Evolutionary conservation across 2,113 vertebrate genomes (phyloP).

Genomic region (Hylia prasina): DNA sequence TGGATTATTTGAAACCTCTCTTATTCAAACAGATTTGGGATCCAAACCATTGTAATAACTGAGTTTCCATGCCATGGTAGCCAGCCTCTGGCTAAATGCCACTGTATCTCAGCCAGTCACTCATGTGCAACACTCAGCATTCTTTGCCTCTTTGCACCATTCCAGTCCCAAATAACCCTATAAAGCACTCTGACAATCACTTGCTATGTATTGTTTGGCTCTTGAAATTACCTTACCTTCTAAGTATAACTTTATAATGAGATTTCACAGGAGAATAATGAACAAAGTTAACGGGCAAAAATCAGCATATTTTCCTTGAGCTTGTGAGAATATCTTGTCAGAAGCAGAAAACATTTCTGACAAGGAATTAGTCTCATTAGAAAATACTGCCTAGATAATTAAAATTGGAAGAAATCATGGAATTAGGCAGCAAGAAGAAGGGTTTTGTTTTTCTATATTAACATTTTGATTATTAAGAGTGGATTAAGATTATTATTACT

Average conservation of each 20-base stretch:
- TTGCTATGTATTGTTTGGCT: neutral
- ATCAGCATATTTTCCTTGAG: neutral
- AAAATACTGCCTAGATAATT: slow-evolving; percentile 2
- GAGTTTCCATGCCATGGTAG: neutral
- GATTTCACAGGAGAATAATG: neutral
- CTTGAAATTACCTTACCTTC: neutral
- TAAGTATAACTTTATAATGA: neutral
- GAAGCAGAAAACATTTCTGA: neutral
- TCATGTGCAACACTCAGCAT: neutral
- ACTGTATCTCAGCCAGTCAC: slow-evolving; percentile 10
- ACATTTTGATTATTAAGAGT: neutral
- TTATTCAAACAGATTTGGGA: slow-evolving; percentile 30
- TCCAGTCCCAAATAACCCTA: neutral
- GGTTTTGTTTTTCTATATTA: neutral
- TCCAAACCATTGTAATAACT: neutral
- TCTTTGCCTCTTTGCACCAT: neutral
- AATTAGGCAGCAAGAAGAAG: slow-evolving; percentile 4
- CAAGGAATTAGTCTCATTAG: neutral
- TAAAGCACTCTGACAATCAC: neutral
- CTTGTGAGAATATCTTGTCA: neutral
- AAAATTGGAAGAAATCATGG: neutral
- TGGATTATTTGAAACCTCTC: slow-evolving; percentile 3
- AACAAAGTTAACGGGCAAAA: neutral
- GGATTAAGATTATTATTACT: neutral
- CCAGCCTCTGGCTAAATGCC: slow-evolving; percentile 8